Evolutionary conservation across 2,797 vertebrate genomes (phyloP).

Genomic region (Gymnothorax javanicus): DNA sequence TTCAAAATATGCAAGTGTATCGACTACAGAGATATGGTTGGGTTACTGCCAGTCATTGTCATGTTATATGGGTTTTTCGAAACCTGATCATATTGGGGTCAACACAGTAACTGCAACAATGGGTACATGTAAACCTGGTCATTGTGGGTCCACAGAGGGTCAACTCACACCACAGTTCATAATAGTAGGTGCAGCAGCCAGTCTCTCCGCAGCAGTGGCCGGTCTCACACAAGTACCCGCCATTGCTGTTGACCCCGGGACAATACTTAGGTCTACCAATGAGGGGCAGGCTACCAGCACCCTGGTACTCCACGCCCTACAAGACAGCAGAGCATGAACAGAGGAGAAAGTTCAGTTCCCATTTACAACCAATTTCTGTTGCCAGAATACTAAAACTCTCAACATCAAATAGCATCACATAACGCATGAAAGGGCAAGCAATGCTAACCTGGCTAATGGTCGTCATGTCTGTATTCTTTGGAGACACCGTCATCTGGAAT

Average conservation of each 20-base stretch:
- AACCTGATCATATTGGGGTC: too few species aligned
- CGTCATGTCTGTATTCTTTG: slow-evolving; percentile 19
- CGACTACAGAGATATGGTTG: too few species aligned
- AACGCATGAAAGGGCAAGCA: not conserved
- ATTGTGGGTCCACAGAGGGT: not conserved
- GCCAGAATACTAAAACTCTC: not conserved
- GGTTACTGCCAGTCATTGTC: too few species aligned
- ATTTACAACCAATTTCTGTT: not conserved
- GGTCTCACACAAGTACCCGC: slow-evolving; percentile 90
- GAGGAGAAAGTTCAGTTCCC: not conserved
- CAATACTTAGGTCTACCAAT: slow-evolving; percentile 84
- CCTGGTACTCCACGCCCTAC: slow-evolving; percentile 80
- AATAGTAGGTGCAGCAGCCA: slow-evolving; percentile 97
- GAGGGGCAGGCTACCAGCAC: slow-evolving; percentile 78
- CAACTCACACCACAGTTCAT: slow-evolving; percentile 89
- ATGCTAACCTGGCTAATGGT: slow-evolving; percentile 27
- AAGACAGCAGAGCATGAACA: slow-evolving; percentile 45
- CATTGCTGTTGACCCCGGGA: slow-evolving; percentile 82
- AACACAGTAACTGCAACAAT: too few species aligned
- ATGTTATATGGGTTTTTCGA: too few species aligned
- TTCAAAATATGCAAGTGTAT: too few species aligned
- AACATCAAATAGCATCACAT: not conserved
- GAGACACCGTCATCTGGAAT: slow-evolving; percentile 26
- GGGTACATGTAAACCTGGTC: too few species aligned
- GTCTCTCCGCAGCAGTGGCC: slow-evolving; percentile 96